Percentiles rank a stretch among this genome's conserved stretches.
These are phyloP conservation scores for Ceyx cyanopectus DNA, from an alignment of 2,113 vertebrate genomes.

Conservation along the genomic window DNA sequence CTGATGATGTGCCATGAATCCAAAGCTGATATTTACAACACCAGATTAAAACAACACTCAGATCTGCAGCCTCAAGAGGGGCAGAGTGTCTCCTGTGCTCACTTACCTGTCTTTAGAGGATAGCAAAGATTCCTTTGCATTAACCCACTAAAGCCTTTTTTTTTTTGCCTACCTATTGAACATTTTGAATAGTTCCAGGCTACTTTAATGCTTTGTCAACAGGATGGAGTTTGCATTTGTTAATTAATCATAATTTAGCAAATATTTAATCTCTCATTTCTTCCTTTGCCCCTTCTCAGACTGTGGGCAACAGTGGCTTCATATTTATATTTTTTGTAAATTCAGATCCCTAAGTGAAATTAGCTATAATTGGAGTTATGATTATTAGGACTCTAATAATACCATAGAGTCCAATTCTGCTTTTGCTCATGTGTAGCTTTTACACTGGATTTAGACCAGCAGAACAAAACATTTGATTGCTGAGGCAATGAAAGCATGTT, in stretches of 20 bases:
- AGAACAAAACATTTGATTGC: constrained; percentile 2
- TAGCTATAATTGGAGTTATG: background rate
- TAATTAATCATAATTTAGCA: background rate
- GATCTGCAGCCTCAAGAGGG: background rate
- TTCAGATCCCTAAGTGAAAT: background rate
- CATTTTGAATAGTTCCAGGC: background rate
- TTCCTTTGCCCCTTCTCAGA: background rate
- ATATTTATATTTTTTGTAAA: background rate
- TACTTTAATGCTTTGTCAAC: background rate
- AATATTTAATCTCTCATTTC: background rate
- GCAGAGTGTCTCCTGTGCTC: background rate
- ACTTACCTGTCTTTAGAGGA: background rate
- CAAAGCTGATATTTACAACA: background rate
- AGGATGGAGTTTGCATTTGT: background rate
- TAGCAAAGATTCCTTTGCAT: background rate
- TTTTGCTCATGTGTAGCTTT: background rate
- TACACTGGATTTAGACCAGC: background rate
- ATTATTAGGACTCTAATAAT: constrained; percentile 7
- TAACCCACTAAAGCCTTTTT: background rate
- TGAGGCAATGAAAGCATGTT: background rate
- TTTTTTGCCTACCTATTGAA: background rate
- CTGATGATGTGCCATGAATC: background rate
- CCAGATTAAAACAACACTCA: background rate
- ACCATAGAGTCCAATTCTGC: background rate
- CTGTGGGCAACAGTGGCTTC: background rate